Evolutionary conservation across 2,888 invertebrate genomes (phyloP), one percentile per base, ranked within the genome.

Genomic region (Phalera bucephala): DNA sequence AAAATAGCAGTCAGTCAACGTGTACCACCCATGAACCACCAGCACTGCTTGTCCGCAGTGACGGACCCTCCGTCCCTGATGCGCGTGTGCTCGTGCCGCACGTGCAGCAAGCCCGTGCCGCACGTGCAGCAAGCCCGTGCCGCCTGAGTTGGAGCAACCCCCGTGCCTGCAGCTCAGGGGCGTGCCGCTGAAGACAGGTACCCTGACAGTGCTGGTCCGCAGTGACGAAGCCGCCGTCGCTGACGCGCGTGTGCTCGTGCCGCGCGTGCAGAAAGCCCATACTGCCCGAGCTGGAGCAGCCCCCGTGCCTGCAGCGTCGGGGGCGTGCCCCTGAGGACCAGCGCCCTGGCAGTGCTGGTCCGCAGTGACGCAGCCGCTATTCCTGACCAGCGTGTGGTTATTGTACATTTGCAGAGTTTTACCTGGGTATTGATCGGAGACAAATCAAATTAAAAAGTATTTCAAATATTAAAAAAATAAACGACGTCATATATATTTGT

Each of bases 181-280:
- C 17, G 3, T 17, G 17, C 17, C 17, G 3, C 17, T 17, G 17
- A 17, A 17, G 3, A 17, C 17, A n/a, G n/a, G n/a, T n/a, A n/a
- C n/a, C n/a, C n/a, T n/a, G n/a, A n/a, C n/a, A n/a, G n/a, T n/a
- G 17, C 17, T n/a, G 17, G 17, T 17, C 5, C 3, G 1, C 59
- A 79, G 80, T 81, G 31, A 50, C 53, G 19, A 47, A 48, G 19
- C 69, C 79, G 1, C 78, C 78, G 0, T 25, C 59, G 1, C 44
- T 73, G 39, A 64, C 65, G 0, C 67, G 73, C 15, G 56, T 72
- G 33, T 82, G 83, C 23, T 22, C 57, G 0, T 83, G 82, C 49
- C 15, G 11, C 19, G 12, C 2, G 1, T 27, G 38, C 25, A 8
- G 39, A 4, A 48, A 43, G 40, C 71, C 69, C 0, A 9, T 36